These are phyloP conservation scores for Pipistrellus pygmaeus DNA, from an alignment of 2,797 vertebrate species.

Conservation along the genomic window DNA sequence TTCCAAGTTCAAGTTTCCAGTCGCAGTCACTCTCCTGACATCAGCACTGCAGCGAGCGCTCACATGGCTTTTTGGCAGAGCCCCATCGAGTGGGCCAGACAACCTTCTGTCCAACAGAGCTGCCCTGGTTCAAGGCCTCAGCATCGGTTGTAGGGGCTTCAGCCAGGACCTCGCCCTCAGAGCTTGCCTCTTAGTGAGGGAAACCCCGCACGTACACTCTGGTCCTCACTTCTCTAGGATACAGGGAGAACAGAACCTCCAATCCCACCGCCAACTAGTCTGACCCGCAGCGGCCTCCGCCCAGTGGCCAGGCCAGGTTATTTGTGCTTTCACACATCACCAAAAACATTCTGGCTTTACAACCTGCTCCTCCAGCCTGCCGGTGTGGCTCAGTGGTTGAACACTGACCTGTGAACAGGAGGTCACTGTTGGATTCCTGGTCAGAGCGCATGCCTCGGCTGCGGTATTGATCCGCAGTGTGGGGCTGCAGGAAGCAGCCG, in stretches of 20 bases:
- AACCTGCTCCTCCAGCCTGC: not conserved
- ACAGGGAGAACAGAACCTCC: not conserved
- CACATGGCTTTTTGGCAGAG: not conserved
- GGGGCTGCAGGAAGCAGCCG: too few species aligned
- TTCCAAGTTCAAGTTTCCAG: slow-evolving; percentile 61
- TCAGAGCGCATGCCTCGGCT: too few species aligned
- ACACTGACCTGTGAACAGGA: too few species aligned
- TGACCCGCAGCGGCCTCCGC: not conserved
- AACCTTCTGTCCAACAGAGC: not conserved
- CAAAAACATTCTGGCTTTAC: slow-evolving; percentile 25
- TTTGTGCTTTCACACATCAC: not conserved
- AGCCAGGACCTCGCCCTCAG: not conserved
- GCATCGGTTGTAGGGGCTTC: not conserved
- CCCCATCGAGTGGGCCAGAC: not conserved
- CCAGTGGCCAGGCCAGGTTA: not conserved
- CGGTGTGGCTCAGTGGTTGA: too few species aligned
- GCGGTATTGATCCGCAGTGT: too few species aligned
- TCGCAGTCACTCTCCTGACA: slow-evolving; percentile 19
- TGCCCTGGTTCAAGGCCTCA: not conserved
- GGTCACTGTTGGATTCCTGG: too few species aligned
- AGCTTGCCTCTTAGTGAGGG: not conserved
- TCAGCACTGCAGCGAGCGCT: not conserved
- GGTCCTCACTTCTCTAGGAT: not conserved
- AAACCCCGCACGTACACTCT: not conserved
- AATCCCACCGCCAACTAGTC: not conserved